Evolutionary conservation across 2,113 vertebrate species (phyloP).

Genomic region (Sapayoa aenigma): DNA sequence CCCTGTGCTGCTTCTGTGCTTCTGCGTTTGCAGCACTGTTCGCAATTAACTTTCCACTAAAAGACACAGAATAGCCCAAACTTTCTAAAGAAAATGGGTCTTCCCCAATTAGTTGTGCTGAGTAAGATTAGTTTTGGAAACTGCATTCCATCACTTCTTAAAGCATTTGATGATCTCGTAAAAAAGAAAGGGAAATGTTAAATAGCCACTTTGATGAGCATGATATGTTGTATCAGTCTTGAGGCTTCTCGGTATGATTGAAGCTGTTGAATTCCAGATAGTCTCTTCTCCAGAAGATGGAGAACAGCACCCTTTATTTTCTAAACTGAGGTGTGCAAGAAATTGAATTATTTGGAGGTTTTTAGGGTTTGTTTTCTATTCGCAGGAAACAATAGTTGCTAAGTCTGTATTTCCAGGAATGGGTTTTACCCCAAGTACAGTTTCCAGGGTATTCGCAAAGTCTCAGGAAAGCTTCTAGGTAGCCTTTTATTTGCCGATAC

Average conservation of each 20-base stretch:
- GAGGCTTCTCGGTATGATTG: not conserved
- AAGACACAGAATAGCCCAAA: not conserved
- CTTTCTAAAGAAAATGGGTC: not conserved
- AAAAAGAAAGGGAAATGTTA: not conserved
- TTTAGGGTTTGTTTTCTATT: not conserved
- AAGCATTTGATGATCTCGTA: not conserved
- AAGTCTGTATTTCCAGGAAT: not conserved
- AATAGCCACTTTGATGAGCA: rapidly evolving
- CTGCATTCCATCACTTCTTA: not conserved
- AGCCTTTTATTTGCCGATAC: not conserved
- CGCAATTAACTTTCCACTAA: not conserved
- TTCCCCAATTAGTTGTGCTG: not conserved
- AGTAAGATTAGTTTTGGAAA: not conserved
- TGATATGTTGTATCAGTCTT: not conserved
- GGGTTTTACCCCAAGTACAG: not conserved
- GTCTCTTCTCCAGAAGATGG: not conserved
- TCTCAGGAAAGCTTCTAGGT: not conserved
- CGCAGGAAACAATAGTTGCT: not conserved
- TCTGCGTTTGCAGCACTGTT: not conserved
- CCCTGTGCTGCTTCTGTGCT: not conserved
- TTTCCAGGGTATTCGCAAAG: not conserved
- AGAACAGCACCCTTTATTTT: not conserved
- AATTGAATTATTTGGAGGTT: not conserved
- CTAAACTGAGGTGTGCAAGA: not conserved
- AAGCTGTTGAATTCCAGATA: not conserved